Percentiles rank a stretch among this genome's conserved stretches.
phyloP scores from a whole-genome alignment of 2,888 invertebrate species.

The Stomorhina lunata region DNA sequence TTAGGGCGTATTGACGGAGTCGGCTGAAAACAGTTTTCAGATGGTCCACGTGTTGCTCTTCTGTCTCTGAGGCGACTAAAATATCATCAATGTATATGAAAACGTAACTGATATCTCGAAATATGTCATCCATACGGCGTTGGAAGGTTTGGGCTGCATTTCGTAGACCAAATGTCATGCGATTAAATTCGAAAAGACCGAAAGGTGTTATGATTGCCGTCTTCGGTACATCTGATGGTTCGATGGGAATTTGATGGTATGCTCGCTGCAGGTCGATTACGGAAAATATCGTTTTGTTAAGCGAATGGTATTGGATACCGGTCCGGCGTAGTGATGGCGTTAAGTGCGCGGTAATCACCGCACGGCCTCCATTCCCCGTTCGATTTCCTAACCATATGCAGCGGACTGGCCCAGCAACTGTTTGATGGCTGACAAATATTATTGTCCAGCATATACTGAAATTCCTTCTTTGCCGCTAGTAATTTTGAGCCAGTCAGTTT shows the following conservation, averaged over 20 bases:
- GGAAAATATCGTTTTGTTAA: slow-evolving; percentile 22
- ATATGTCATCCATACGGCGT: slow-evolving; percentile 54
- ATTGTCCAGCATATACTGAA: slow-evolving; percentile 51
- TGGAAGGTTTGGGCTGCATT: slow-evolving; percentile 75
- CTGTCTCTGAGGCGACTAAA: background rate
- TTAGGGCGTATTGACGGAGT: slow-evolving; percentile 30
- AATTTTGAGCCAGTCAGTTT: slow-evolving; percentile 34
- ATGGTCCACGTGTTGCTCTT: background rate
- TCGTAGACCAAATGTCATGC: slow-evolving; percentile 74
- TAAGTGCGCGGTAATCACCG: slow-evolving; percentile 43
- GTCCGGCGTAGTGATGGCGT: slow-evolving; percentile 13
- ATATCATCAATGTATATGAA: slow-evolving; percentile 61
- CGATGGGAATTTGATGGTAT: slow-evolving; percentile 73
- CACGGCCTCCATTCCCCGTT: slow-evolving; percentile 44
- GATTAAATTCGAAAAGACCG: slow-evolving; percentile 72
- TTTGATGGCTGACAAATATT: slow-evolving; percentile 60
- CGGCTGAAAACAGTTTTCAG: slow-evolving; percentile 67
- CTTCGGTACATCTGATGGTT: slow-evolving; percentile 70
- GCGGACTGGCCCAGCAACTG: slow-evolving; percentile 58
- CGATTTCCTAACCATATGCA: slow-evolving; percentile 59
- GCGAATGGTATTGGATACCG: slow-evolving; percentile 28
- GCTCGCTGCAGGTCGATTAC: slow-evolving; percentile 69
- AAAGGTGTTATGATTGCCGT: slow-evolving; percentile 74
- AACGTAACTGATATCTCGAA: slow-evolving; percentile 66
- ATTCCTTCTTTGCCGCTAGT: slow-evolving; percentile 52